Evolutionary conservation across 2,888 invertebrate genomes (phyloP).

Genomic region (Smittia sp.): DNA sequence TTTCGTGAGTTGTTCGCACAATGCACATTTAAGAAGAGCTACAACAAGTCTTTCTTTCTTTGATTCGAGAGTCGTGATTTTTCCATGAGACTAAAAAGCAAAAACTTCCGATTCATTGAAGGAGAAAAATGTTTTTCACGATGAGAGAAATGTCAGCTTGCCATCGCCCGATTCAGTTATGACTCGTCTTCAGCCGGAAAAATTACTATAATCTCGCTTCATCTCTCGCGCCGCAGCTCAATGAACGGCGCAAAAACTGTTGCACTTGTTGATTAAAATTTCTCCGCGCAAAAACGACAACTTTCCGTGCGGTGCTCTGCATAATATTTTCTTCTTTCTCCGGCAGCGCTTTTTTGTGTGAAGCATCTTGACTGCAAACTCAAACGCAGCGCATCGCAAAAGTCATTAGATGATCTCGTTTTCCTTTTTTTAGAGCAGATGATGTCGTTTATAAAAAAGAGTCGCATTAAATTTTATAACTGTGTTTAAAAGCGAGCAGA

Average conservation of each 20-base stretch:
- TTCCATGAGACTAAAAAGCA: constrained; percentile 22
- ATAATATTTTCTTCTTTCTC: background rate
- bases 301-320: background rate
- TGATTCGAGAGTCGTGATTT: constrained; percentile 34
- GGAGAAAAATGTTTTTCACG: background rate
- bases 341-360: background rate
- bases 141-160: background rate
- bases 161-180: background rate
- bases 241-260: background rate
- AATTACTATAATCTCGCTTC: constrained; percentile 3
- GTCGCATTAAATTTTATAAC: constrained; percentile 40
- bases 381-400: constrained; percentile 31
- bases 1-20: constrained; percentile 31
- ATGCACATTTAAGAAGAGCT: constrained; percentile 31
- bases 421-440: constrained; percentile 41
- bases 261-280: constrained; percentile 20
- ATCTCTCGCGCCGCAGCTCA: background rate
- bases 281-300: constrained; percentile 8
- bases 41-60: constrained; percentile 27
- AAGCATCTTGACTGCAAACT: background rate
- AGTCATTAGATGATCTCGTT: constrained; percentile 41
- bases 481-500: constrained; percentile 28
- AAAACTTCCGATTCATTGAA: no score
- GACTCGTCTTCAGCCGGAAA: background rate
- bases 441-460: constrained; percentile 33